These are phyloP conservation scores for Drosophila lacteicornis DNA, from an alignment of 1,140 invertebrate genomes.

Conservation along the genomic window DNA sequence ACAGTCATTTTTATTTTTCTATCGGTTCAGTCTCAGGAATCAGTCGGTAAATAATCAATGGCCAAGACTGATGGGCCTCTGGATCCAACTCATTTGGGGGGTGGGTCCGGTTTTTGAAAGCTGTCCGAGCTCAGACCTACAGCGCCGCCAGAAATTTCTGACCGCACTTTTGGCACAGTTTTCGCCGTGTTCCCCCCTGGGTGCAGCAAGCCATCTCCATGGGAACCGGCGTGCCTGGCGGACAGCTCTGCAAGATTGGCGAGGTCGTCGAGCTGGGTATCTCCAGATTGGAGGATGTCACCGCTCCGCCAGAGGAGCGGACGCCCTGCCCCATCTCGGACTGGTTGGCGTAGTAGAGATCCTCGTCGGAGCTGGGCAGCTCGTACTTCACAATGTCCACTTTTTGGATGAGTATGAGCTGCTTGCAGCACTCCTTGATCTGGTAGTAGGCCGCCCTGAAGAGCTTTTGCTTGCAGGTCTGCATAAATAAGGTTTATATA, in stretches of 20 bases:
- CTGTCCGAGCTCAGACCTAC: neutral
- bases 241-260: neutral
- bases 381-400: conserved; percentile 58
- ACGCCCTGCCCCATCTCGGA: neutral
- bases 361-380: conserved; percentile 63
- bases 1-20: conserved; percentile 30
- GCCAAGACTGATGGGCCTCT: neutral
- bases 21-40: neutral
- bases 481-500: neutral
- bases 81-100: neutral
- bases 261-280: neutral
- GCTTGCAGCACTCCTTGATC: conserved; percentile 70
- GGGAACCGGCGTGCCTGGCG: neutral
- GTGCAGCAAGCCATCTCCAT: neutral
- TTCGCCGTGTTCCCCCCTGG: conserved; percentile 11
- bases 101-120: neutral
- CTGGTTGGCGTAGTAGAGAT: neutral
- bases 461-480: conserved; percentile 50
- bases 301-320: conserved; percentile 6
- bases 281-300: neutral
- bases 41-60: conserved; percentile 1
- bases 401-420: conserved; percentile 58
- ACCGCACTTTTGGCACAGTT: conserved; percentile 56
- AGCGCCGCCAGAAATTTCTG: conserved; percentile 52
- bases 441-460: conserved; percentile 63